Evolutionary conservation across 2,888 invertebrate genomes (phyloP), one percentile per base, ranked within the genome.

Genomic region (Trisateles emortualis): DNA sequence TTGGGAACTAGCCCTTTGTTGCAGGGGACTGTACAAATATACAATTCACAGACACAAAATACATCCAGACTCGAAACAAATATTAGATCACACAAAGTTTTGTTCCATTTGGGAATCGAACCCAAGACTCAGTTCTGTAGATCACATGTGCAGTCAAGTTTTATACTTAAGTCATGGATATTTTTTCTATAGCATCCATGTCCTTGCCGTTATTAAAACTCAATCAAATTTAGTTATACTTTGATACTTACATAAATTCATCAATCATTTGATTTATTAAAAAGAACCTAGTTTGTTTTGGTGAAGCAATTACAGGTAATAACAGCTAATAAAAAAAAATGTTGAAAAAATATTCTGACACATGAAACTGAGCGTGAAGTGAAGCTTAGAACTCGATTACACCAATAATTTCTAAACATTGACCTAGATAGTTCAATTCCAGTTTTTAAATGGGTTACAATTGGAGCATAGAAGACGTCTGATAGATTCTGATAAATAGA

Each of bases 321-420:
- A 67, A 73, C 74, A 59, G 63, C 70, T 74, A 73, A n/a, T 38
- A n/a, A 38, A 38, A 38, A 35, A 14, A 59, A 29, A 26, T 26
- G 45, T 44, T 65, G 48, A 64, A 62, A n/a, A 63, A 57, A 5
- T 22, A 22, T 22, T 67, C 68, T 60, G 69, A 77, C 72, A 75
- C 56, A 65, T 74, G 68, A 76, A 80, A 79, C 71, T 77, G 58
- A 64, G 70, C 72, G 79, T 79, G 76, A 79, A 79, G 78, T 64
- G 68, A 58, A 54, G 58, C 50, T 49, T 16, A 33, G 73, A 74
- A 72, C 66, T 73, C 47, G 59, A 56, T 52, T 52, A 62, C 55
- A 68, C 14, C 14, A 30, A 73, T 11, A 11, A 32, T 81, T 76
- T 13, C 50, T 40, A 47, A 24, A 46, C 26, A 47, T 40, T 65